A percentile compares a stretch with the other conserved stretches of the same genome.
Conservation (phyloP, 2,113 vertebrate genomes). For the Deroptyus accipitrinus region DNA sequence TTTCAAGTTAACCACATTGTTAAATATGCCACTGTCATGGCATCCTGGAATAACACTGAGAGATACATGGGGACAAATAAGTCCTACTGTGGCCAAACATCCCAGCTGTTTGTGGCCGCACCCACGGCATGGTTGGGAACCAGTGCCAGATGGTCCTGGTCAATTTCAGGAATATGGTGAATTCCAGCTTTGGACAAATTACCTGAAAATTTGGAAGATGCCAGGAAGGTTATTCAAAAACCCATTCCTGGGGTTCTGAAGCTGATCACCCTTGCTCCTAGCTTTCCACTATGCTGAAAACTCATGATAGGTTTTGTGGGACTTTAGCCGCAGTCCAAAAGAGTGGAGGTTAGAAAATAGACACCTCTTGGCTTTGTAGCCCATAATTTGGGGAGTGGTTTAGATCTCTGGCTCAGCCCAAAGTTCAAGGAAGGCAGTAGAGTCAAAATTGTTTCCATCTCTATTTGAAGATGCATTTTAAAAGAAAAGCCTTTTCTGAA, state of each 20-base stretch:
- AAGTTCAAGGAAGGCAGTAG: neutral
- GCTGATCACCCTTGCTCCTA: neutral
- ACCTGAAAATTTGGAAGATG: neutral
- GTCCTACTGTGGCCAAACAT: neutral
- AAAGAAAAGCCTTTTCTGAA: conserved; percentile 1
- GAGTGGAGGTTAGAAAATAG: conserved; percentile 30
- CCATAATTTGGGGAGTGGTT: neutral
- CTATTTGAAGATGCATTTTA: neutral
- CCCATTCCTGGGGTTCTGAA: neutral
- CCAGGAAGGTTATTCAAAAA: neutral
- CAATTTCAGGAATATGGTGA: neutral
- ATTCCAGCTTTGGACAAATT: neutral
- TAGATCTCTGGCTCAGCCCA: neutral
- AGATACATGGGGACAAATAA: neutral
- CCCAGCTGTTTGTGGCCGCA: neutral
- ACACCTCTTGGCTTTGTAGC: conserved; percentile 29
- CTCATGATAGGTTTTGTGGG: neutral
- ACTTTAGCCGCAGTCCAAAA: neutral
- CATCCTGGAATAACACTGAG: neutral
- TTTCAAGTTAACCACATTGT: neutral
- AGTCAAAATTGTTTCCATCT: neutral
- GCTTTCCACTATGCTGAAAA: neutral
- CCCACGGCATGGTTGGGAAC: neutral
- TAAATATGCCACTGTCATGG: neutral
- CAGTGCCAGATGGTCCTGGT: neutral